Evolutionary conservation across 2,888 invertebrate species (phyloP).

Genomic region (Invenusta paracnida): DNA sequence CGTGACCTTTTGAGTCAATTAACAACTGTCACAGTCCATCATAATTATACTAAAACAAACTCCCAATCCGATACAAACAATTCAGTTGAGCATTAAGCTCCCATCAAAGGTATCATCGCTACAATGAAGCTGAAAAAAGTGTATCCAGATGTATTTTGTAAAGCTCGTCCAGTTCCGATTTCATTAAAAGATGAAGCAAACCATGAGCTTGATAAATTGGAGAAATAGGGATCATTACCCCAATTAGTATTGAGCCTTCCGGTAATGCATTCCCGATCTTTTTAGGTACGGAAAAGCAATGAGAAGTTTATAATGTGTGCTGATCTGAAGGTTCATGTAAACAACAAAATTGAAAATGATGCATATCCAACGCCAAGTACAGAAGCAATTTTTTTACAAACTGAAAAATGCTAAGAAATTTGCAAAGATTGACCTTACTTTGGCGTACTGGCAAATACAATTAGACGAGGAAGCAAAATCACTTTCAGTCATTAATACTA

Average conservation of each 20-base stretch:
- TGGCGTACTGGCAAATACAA: slow-evolving; percentile 35
- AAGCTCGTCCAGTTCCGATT: not conserved
- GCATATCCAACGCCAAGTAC: slow-evolving; percentile 28
- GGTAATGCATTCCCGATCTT: slow-evolving; percentile 27
- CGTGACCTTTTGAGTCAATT: not conserved
- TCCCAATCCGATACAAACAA: too few species aligned
- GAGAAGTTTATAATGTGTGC: slow-evolving; percentile 30
- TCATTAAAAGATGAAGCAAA: not conserved
- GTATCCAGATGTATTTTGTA: not conserved
- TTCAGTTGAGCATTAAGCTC: too few species aligned
- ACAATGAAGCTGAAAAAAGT: not conserved
- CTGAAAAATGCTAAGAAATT: not conserved
- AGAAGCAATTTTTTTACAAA: not conserved
- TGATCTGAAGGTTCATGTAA: slow-evolving; percentile 28
- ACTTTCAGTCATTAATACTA: slow-evolving; percentile 29
- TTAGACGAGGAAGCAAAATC: slow-evolving; percentile 16
- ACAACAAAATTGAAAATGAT: slow-evolving; percentile 35
- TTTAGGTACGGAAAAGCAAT: slow-evolving; percentile 19
- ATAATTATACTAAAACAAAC: not conserved
- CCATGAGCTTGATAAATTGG: too few species aligned
- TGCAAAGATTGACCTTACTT: not conserved
- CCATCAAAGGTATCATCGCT: too few species aligned
- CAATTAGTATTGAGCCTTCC: too few species aligned
- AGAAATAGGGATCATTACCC: too few species aligned
- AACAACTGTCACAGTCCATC: not conserved